phyloP scores from a whole-genome alignment of 2,113 vertebrate genomes.

The Panthera uncia region DNA sequence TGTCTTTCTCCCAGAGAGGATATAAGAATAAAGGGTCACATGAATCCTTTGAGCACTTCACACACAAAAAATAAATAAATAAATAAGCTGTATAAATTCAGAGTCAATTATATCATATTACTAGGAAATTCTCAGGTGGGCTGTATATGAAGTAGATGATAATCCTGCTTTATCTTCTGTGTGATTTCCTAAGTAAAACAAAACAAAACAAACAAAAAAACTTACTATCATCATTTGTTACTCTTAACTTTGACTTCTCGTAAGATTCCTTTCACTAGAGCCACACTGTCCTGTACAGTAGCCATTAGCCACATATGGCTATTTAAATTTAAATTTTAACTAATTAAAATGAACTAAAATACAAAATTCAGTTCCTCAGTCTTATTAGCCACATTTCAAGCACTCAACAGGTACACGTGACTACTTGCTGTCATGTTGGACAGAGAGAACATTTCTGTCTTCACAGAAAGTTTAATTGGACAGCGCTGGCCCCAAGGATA shows the following conservation, averaged over 20 bases:
- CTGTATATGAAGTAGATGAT: background rate
- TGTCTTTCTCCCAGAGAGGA: background rate
- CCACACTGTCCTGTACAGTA: background rate
- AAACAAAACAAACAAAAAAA: background rate
- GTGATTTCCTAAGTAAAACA: background rate
- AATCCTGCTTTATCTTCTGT: background rate
- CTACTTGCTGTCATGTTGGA: background rate
- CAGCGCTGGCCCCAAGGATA: background rate
- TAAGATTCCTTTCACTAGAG: background rate
- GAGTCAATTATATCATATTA: background rate
- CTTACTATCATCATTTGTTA: background rate
- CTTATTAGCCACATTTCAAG: background rate
- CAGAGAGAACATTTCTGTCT: background rate
- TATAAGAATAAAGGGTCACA: background rate
- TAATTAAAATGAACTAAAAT: constrained; percentile 22
- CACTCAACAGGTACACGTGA: background rate
- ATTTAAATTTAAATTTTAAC: background rate
- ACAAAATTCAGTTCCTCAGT: background rate
- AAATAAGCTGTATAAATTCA: background rate
- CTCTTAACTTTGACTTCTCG: background rate
- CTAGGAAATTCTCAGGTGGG: background rate
- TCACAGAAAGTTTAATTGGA: background rate
- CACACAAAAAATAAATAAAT: background rate
- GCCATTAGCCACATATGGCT: background rate
- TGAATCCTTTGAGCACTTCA: background rate